Base-by-base conservation (phyloP, 2,797 vertebrate genomes). In the Macropus fuliginosus region DNA sequence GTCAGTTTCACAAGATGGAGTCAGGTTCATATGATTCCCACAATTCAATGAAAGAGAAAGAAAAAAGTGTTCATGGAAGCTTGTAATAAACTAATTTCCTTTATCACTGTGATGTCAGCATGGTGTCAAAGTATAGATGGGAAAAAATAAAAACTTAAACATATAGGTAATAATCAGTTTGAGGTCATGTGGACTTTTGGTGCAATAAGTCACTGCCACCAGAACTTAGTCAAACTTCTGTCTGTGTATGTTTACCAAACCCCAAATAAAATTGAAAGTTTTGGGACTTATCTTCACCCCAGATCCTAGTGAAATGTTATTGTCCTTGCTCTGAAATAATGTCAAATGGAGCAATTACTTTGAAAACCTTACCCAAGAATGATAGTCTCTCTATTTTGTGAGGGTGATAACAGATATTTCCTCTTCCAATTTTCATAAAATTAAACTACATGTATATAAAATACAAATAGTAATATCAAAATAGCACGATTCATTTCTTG, bases 401-500 rank as follows among this genome's bases (percentile, higher is more conserved):
- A 96, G 74, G 29, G 95, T 46, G 95, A 87, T 31, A 56, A 56
- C 54, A 96, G 93, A 96, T 96, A 93, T 89, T 93, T 95, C 57
- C 92, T 62, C 91, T 91, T 95, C 74, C 52, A 96, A 3, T 95
- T 95, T 95, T 96, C 46, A 91, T 95, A 74, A 91, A 94, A 89
- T 92, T 66, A 95, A 92, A 91, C n/a, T 91, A 40, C 81, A 57
- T 94, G 40, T 93, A 97, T 66, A 92, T 55, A 55, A 89, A 96
- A 93, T 95, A 94, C 55, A 95, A 94, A 95, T 50, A 92, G 55
- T 81, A 54, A 16, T 94, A 95, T 94, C 66, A 96, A 95, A 96
- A 95, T 81, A 93, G 59, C 62, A 93, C 62, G 52, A 95, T 54
- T 93, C 57, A 31, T 91, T 40, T 94, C 56, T 90, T 91, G 90